Evolutionary conservation across 2,113 vertebrate species (phyloP).

Genomic region (Hippocampus abdominalis): DNA sequence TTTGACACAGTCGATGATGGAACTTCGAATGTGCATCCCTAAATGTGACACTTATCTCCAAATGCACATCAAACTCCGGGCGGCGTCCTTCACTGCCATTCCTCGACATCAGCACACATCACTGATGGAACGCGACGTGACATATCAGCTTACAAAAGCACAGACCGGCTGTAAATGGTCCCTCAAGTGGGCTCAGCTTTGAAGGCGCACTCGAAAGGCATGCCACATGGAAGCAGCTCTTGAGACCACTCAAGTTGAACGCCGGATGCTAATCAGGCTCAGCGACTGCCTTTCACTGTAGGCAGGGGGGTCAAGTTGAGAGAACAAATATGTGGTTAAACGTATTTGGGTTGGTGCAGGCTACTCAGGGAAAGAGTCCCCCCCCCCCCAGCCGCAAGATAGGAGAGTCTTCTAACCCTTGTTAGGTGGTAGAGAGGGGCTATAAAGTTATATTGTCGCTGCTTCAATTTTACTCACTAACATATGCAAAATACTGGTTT

Average conservation of each 20-base stretch:
- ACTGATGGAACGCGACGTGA: conserved; percentile 27
- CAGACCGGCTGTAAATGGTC: conserved; percentile 40
- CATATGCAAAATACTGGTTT: not conserved
- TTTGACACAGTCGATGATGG: not conserved
- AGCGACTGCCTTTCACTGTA: not conserved
- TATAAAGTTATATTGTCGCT: not conserved
- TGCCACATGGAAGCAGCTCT: conserved; percentile 5
- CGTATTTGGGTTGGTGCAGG: conserved; percentile 13
- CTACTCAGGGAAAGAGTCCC: conserved; percentile 1
- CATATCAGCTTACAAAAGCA: conserved; percentile 50
- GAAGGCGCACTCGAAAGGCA: not conserved
- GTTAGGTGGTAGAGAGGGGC: not conserved
- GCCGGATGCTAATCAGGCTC: conserved; percentile 10
- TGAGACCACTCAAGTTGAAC: conserved; percentile 20
- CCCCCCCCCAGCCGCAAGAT: conserved; percentile 29
- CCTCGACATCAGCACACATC: conserved; percentile 38
- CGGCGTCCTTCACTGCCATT: conserved; percentile 19
- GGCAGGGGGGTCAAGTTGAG: not conserved
- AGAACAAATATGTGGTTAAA: conserved; percentile 1
- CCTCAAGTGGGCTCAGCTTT: conserved; percentile 17
- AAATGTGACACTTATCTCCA: not conserved
- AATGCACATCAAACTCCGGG: conserved; percentile 11
- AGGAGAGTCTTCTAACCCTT: conserved; percentile 16
- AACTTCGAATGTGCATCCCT: not conserved
- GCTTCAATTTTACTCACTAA: not conserved